Percentiles rank a stretch among this genome's conserved stretches.
Conservation (phyloP, 92 coral and sea anemone species). For the Porites divaricata region DNA sequence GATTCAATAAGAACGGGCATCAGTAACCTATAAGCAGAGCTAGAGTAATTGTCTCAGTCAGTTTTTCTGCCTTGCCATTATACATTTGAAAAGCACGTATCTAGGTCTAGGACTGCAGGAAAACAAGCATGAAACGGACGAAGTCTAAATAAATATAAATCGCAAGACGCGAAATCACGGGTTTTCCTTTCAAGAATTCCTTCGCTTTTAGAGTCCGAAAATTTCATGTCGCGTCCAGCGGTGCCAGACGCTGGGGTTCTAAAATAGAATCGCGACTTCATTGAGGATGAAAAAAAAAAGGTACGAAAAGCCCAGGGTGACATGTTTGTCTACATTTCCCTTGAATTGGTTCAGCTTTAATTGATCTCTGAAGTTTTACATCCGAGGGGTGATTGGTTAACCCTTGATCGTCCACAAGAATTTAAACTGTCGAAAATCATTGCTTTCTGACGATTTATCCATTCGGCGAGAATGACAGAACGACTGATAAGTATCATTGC, state of each 20-base stretch:
- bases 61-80: not conserved
- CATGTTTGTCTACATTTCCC: slow-evolving; percentile 44
- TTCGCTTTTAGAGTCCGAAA: slow-evolving; percentile 13
- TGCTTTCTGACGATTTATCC: slow-evolving; percentile 32
- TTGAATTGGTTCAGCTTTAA: slow-evolving; percentile 46
- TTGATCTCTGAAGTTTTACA: slow-evolving; percentile 39
- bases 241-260: not conserved
- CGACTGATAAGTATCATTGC: slow-evolving; percentile 56
- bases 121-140: slow-evolving; percentile 23
- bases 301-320: slow-evolving; percentile 34
- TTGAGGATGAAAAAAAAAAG: slow-evolving; percentile 19
- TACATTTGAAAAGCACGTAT: slow-evolving; percentile 13
- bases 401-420: slow-evolving; percentile 36
- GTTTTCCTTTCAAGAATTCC: slow-evolving; percentile 13
- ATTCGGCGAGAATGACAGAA: slow-evolving; percentile 25
- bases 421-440: slow-evolving; percentile 33
- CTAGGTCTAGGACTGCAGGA: not conserved
- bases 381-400: slow-evolving; percentile 47
- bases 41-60: no score
- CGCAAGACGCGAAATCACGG: slow-evolving; percentile 18
- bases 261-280: slow-evolving; percentile 22
- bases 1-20: not conserved
- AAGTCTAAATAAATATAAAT: slow-evolving; percentile 24
- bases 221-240: not conserved
- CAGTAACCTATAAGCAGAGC: not conserved